These are phyloP conservation scores for Eristalis intricaria DNA, from an alignment of 2,888 invertebrate genomes.

Conservation along the genomic window DNA sequence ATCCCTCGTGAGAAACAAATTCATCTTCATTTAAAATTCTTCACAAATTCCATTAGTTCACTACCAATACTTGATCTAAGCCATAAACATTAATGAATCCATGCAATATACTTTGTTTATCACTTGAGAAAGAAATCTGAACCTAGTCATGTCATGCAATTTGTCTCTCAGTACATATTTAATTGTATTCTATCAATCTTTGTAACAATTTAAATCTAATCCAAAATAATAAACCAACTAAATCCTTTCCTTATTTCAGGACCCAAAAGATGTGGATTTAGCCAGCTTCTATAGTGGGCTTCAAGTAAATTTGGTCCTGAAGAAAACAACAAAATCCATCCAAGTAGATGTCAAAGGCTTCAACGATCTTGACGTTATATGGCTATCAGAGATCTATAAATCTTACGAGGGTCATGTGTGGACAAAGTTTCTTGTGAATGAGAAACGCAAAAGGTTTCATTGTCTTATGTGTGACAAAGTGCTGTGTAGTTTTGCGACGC, in stretches of 20 bases:
- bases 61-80: no score
- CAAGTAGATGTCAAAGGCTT: slow-evolving; percentile 43
- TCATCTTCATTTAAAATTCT: not conserved
- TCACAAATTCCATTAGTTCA: not conserved
- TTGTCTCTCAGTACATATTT: no score
- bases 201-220: not conserved
- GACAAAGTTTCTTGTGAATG: not conserved
- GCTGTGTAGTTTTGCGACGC: slow-evolving; percentile 11
- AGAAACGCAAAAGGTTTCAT: slow-evolving; percentile 14
- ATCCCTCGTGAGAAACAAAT: not conserved
- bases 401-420: slow-evolving; percentile 47
- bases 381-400: slow-evolving; percentile 46
- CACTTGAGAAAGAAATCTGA: no score
- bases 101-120: no score
- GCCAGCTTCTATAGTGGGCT: slow-evolving; percentile 29
- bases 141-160: no score
- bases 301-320: slow-evolving; percentile 43
- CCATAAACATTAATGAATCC: no score
- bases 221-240: not conserved
- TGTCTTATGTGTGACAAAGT: slow-evolving; percentile 49
- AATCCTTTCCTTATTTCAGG: slow-evolving; percentile 9
- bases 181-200: no score
- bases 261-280: not conserved
- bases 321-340: slow-evolving; percentile 2
- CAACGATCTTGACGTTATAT: slow-evolving; percentile 31